Evolutionary conservation across 2,113 vertebrate species (phyloP).

Genomic region (Charadrius vociferus): DNA sequence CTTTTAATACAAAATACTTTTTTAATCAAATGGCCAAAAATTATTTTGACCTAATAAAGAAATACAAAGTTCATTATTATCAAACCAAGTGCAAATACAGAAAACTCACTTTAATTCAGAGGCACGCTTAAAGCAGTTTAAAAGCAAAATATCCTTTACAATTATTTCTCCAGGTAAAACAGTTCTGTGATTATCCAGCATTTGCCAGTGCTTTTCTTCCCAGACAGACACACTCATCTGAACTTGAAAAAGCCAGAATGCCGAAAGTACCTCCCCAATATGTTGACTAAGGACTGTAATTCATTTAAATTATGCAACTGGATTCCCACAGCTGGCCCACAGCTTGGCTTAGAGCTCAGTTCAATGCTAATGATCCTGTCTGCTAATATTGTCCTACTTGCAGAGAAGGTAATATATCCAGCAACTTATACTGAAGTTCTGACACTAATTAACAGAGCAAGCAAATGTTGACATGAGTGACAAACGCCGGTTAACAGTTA

Average conservation of each 20-base stretch:
- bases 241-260: constrained; percentile 42
- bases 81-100: background rate
- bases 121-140: constrained; percentile 8
- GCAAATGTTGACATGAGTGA: constrained; percentile 57
- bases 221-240: background rate
- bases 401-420: constrained; percentile 46
- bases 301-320: constrained; percentile 77
- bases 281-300: constrained; percentile 52
- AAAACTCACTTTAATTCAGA: constrained; percentile 42
- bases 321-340: constrained; percentile 74
- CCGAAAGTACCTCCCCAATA: constrained; percentile 46
- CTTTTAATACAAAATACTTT: background rate
- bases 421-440: constrained; percentile 76
- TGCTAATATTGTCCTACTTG: constrained; percentile 50
- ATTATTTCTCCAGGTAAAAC: constrained; percentile 5
- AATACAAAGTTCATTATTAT: background rate
- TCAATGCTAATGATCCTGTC: constrained; percentile 59
- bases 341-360: constrained; percentile 34
- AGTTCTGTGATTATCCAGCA: background rate
- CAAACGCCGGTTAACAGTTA: background rate
- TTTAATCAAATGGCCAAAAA: constrained; percentile 13
- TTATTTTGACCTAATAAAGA: background rate
- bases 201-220: background rate
- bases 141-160: constrained; percentile 16
- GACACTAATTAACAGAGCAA: constrained; percentile 66